These are phyloP conservation scores for Pomacea maculata DNA, from an alignment of 1,140 invertebrate species.

Conservation along the genomic window DNA sequence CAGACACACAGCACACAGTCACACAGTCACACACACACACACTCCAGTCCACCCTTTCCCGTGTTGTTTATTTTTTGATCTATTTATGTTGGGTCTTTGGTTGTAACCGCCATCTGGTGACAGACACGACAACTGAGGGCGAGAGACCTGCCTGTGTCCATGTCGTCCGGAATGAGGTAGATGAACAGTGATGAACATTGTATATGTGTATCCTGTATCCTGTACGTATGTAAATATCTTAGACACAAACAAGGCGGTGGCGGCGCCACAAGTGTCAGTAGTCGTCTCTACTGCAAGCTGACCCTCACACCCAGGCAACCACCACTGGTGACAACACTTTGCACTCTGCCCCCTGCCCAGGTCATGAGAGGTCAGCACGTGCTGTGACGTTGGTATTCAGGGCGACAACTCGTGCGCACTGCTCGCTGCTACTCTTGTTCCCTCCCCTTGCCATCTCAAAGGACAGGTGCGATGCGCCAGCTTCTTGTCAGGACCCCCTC, in stretches of 20 bases:
- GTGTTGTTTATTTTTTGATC: not conserved
- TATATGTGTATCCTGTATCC: no score
- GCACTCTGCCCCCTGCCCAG: not conserved
- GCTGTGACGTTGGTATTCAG: not conserved
- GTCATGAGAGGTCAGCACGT: not conserved
- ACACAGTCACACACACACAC: not conserved
- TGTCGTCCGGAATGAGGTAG: not conserved
- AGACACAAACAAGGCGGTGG: not conserved
- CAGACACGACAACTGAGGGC: not conserved
- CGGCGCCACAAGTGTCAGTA: no score
- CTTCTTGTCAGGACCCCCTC: no score
- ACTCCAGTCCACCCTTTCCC: not conserved
- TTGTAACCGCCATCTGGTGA: not conserved
- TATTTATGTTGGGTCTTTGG: not conserved
- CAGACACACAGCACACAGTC: slow-evolving; percentile 1
- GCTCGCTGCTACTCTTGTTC: no score
- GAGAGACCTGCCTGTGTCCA: not conserved
- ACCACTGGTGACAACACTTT: no score
- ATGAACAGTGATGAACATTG: not conserved
- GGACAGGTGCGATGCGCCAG: no score
- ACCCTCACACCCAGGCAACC: no score
- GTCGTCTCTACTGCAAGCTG: no score
- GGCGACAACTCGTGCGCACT: no score
- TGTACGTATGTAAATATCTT: not conserved
- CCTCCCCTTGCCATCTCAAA: no score